Evolutionary conservation across 2,888 invertebrate genomes (phyloP).

Genomic region (Lordiphosa fenestrarum): DNA sequence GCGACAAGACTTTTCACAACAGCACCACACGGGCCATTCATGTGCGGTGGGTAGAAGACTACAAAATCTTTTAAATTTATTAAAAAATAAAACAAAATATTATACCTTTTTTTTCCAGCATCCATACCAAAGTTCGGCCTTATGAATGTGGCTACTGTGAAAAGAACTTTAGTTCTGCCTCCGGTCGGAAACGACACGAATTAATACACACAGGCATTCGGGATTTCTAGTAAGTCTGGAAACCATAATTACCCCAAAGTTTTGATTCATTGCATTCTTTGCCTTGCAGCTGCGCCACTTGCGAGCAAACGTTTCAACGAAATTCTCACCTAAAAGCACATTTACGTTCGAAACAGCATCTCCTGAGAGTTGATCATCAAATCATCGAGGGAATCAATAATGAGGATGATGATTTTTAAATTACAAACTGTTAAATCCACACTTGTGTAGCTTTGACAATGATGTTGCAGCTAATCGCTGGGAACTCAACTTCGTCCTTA

Average conservation of each 20-base stretch:
- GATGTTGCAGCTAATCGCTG: no score
- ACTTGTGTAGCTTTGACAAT: no score
- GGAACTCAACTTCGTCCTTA: no score
- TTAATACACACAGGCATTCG: constrained; percentile 52
- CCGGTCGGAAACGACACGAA: constrained; percentile 73
- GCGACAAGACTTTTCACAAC: constrained; percentile 70
- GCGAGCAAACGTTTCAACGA: constrained; percentile 51
- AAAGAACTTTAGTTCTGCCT: constrained; percentile 71
- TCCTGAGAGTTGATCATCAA: neutral
- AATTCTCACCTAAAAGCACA: constrained; percentile 59
- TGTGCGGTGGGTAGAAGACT: constrained; percentile 58
- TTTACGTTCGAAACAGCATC: constrained; percentile 50
- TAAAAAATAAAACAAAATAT: no score
- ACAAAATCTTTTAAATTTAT: no score
- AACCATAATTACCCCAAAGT: neutral
- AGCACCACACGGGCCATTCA: constrained; percentile 72
- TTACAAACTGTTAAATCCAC: no score
- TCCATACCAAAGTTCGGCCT: constrained; percentile 75
- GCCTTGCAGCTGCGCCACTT: constrained; percentile 42
- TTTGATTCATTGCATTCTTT: neutral
- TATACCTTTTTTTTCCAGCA: constrained; percentile 34
- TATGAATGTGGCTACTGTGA: constrained; percentile 68
- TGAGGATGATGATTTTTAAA: no score
- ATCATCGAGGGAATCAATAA: neutral
- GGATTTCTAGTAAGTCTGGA: constrained; percentile 43